Base-by-base conservation (phyloP, 1,140 invertebrate genomes). In the Arctopsyche grandis region DNA sequence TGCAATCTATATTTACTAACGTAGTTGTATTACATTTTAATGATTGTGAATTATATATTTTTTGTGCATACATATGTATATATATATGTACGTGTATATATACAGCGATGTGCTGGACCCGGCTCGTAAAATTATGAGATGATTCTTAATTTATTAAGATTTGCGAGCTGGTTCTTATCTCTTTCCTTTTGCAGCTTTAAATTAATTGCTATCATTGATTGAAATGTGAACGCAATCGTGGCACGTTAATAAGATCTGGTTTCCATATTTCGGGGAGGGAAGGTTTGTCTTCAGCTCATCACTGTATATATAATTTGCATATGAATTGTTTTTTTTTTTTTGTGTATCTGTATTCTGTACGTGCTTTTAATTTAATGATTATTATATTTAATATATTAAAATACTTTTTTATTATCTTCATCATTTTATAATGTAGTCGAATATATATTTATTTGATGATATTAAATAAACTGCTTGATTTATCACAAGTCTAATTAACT, bases 271-370 rank as follows among this genome's bases (percentile, higher is more conserved):
- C 63, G n/a, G 24, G 29, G 12, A 26, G 63, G 24, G 10, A 14
- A 52, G 29, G n/a, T 48, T 52, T 24, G 16, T 46, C 43, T 73
- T 73, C 43, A 48, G 69, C 48, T 73, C 69, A 46, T 48, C 69
- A 73, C 43, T 73, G 48, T 52, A 73, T 73, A 73, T 73, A 73
- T 73, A 79, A 69, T 76, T 46, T 77, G 22, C 43, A 63, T 52
- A 24, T 79, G 66, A 12, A 71, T 56, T 58, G 16, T 52, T 52
- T 52, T 14, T 52, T 52, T 52, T 14, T 4, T 52, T 52, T 16
- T 12, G 16, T 52, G 48, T 52, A 52, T 52, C 12, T 52, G 16
- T 52, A 52, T 16, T 79, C 79, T 77, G 73, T 69, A 63, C 66
- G 69, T 76, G 48, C 44, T 74, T 76, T 73, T 24, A 9, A 16